A percentile compares a stretch with the other conserved stretches of the same genome.
phyloP scores from a whole-genome alignment of 2,797 vertebrate species.

The Tenualosa ilisha region DNA sequence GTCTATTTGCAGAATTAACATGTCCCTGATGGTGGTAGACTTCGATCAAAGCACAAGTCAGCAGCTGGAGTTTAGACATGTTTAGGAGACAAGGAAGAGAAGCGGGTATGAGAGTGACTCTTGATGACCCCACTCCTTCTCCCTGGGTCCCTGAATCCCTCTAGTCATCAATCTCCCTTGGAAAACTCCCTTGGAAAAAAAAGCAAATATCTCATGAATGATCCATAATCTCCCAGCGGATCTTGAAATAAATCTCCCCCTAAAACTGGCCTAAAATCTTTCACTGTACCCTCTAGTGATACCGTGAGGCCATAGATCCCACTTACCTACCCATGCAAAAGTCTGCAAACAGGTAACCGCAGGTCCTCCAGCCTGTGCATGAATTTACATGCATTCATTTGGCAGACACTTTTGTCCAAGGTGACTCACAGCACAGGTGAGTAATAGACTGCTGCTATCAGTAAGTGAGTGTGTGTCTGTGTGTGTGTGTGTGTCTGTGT shows the following conservation, averaged over 20 bases:
- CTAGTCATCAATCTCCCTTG: slow-evolving; percentile 2
- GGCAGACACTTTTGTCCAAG: not conserved
- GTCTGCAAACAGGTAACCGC: not conserved
- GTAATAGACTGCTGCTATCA: not conserved
- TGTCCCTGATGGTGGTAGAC: not conserved
- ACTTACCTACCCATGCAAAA: not conserved
- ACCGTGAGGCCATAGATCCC: not conserved
- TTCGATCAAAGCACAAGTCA: not conserved
- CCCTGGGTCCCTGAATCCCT: not conserved
- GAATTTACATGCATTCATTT: not conserved
- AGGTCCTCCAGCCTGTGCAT: not conserved
- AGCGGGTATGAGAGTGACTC: not conserved
- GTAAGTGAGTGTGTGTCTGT: not conserved
- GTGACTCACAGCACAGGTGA: not conserved
- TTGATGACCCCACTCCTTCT: not conserved
- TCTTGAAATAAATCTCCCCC: not conserved
- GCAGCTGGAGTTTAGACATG: not conserved
- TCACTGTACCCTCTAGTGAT: not conserved
- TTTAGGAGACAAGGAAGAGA: not conserved
- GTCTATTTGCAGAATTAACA: not conserved
- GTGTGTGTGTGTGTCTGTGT: slow-evolving; percentile 1
- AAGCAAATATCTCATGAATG: not conserved
- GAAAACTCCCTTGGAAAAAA: not conserved
- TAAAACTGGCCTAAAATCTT: not conserved
- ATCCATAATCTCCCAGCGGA: not conserved